Evolutionary conservation across 2,113 vertebrate species (phyloP).

Genomic region (Sigmodon hispidus): DNA sequence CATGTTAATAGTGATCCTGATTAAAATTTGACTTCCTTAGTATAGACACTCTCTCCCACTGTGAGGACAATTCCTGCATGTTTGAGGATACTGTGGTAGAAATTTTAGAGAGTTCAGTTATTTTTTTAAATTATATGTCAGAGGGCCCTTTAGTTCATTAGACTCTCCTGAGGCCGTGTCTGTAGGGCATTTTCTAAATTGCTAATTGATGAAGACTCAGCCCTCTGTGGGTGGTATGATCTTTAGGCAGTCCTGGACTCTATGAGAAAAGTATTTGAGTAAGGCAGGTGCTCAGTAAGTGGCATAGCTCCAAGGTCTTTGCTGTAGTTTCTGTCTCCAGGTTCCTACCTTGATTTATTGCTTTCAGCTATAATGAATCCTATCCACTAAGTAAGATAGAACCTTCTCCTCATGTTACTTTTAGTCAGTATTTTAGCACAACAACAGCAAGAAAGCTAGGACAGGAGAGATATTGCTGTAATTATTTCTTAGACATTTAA

Average conservation of each 20-base stretch:
- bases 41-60: background rate
- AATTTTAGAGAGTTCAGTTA: background rate
- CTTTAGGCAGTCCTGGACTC: background rate
- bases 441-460: background rate
- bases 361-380: background rate
- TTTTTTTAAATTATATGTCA: background rate
- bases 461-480: background rate
- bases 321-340: background rate
- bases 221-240: background rate
- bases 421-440: background rate
- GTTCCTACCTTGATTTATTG: too few species aligned
- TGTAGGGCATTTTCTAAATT: background rate
- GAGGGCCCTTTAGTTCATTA: background rate
- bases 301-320: accelerated
- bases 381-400: background rate
- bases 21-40: background rate
- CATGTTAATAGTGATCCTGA: background rate
- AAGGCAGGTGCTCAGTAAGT: background rate
- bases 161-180: too few species aligned
- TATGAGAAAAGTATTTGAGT: background rate
- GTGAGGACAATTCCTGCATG: background rate
- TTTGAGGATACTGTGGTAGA: background rate
- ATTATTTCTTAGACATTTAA: background rate
- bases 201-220: background rate
- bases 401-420: background rate